A percentile compares a stretch with the other conserved stretches of the same genome.
These are phyloP conservation scores for Leptodactylus fuscus DNA, from an alignment of 2,113 vertebrate species.

Conservation along the genomic window DNA sequence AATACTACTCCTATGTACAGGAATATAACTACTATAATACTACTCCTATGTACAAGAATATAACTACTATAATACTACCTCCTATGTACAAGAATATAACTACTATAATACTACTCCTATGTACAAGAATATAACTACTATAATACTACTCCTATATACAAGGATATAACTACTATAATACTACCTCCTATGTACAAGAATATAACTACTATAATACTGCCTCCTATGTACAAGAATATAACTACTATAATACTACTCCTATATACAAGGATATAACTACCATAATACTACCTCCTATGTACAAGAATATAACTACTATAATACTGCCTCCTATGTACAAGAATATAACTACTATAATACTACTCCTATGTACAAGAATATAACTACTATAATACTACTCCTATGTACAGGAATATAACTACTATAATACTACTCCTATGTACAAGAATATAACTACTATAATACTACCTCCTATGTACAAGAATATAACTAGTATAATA, in stretches of 20 bases:
- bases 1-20: no score
- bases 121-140: no score
- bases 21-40: constrained; percentile 8
- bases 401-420: no score
- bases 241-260: neutral
- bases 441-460: no score
- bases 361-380: neutral
- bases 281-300: neutral
- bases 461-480: no score
- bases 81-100: no score
- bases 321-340: neutral
- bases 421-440: no score
- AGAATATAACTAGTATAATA: no score
- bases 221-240: neutral
- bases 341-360: constrained; percentile 21
- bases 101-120: no score
- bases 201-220: constrained; percentile 4
- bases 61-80: constrained; percentile 5
- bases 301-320: neutral
- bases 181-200: neutral
- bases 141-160: no score
- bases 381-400: neutral
- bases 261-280: neutral
- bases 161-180: no score
- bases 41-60: neutral